A percentile compares a stretch with the other conserved stretches of the same genome.
Conservation (phyloP, 2,113 vertebrate species). For the Tragelaphus strepsiceros region DNA sequence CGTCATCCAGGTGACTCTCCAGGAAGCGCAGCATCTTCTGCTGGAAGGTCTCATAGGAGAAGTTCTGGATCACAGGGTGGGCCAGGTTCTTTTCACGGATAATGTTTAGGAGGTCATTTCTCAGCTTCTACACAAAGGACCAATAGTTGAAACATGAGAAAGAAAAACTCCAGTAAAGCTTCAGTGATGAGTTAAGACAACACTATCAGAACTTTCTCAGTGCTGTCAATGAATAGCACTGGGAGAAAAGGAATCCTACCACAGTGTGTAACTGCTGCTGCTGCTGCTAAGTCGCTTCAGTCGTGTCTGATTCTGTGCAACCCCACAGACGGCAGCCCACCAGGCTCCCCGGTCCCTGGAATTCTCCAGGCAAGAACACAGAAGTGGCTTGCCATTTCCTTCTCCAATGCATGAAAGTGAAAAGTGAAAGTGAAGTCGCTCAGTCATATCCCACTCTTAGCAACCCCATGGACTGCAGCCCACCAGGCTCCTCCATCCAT, state of each 20-base stretch:
- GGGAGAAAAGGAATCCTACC: background rate
- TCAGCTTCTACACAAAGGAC: conserved; percentile 79
- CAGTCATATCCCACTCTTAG: too few relatives aligned
- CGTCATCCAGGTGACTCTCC: conserved; percentile 74
- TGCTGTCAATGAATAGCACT: background rate
- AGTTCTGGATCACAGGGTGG: conserved; percentile 82
- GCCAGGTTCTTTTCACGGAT: conserved; percentile 79
- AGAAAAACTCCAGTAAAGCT: conserved; percentile 22
- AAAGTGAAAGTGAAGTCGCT: too few relatives aligned
- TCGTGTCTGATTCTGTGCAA: accelerated
- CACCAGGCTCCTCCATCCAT: too few relatives aligned
- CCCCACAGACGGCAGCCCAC: too few relatives aligned
- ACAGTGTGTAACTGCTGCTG: background rate
- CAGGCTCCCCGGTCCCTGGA: too few relatives aligned
- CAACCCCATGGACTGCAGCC: too few relatives aligned
- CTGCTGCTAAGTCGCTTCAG: too few relatives aligned
- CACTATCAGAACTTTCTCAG: background rate
- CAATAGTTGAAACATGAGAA: background rate
- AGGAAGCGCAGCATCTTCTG: conserved; percentile 84
- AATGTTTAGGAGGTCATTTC: conserved; percentile 77
- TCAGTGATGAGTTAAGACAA: background rate
- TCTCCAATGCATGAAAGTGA: too few relatives aligned
- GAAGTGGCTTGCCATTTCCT: too few relatives aligned
- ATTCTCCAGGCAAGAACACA: too few relatives aligned
- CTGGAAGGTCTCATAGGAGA: conserved; percentile 86